Evolutionary conservation across 2,888 invertebrate species (phyloP).

Genomic region (Drosophila neonasuta): DNA sequence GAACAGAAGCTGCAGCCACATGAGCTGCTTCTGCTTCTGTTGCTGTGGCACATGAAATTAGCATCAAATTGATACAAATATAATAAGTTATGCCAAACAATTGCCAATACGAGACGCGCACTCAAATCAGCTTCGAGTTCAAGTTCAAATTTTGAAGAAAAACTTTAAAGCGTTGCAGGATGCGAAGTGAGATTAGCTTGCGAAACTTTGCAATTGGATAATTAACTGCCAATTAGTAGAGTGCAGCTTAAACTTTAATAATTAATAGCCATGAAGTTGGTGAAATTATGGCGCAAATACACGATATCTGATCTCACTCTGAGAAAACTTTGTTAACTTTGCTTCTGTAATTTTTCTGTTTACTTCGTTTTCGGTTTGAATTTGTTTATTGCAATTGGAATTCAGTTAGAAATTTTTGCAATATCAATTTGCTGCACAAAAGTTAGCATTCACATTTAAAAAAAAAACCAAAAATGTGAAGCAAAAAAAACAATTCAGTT

Average conservation of each 20-base stretch:
- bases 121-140: not conserved
- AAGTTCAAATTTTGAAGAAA: not conserved
- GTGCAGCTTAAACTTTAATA: not conserved
- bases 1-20: not conserved
- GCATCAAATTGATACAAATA: conserved; percentile 27
- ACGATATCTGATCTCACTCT: not conserved
- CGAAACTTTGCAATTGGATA: conserved; percentile 5
- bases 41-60: conserved; percentile 5
- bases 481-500: no score
- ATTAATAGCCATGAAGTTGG: not conserved
- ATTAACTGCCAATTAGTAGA: conserved; percentile 7
- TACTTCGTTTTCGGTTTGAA: no score
- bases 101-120: conserved; percentile 7
- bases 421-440: no score
- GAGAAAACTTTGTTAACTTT: not conserved
- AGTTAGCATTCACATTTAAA: no score
- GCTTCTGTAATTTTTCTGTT: no score
- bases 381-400: no score
- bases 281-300: not conserved
- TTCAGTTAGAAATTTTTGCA: no score
- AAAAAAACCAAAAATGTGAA: no score
- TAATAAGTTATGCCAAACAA: conserved; percentile 11
- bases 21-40: no score
- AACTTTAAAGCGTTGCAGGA: not conserved
- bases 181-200: not conserved